These are phyloP conservation scores for Agrotis exclamationis DNA, from an alignment of 2,888 invertebrate species.

Conservation along the genomic window DNA sequence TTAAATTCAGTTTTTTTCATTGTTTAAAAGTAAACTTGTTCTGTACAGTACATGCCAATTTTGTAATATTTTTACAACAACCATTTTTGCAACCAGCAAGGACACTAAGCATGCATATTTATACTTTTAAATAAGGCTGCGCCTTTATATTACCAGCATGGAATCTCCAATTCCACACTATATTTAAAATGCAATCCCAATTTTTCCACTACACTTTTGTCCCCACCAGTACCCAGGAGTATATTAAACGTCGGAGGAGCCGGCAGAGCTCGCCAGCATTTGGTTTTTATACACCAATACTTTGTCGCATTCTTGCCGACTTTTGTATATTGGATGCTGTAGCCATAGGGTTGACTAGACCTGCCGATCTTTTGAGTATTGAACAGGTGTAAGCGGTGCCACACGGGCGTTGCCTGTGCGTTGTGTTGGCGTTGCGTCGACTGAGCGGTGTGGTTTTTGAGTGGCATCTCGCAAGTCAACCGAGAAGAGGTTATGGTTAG, in stretches of 20 bases:
- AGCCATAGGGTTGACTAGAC: conserved; percentile 51
- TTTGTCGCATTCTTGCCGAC: conserved; percentile 89
- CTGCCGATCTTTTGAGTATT: neutral
- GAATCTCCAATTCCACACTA: no score
- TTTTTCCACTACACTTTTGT: conserved; percentile 64
- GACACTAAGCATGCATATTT: no score
- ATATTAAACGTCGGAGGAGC: conserved; percentile 88
- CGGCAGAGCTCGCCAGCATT: conserved; percentile 85
- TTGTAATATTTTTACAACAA: neutral
- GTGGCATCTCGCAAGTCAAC: no score
- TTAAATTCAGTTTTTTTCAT: neutral
- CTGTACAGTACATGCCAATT: neutral
- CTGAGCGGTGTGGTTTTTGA: no score
- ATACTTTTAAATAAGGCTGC: neutral
- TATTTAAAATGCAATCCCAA: conserved; percentile 31
- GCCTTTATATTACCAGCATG: neutral
- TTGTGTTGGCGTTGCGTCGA: no score
- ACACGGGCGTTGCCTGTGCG: no score
- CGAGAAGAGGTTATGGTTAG: no score
- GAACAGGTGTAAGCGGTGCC: no score
- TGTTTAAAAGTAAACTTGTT: neutral
- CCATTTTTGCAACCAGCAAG: neutral
- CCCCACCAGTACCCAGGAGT: conserved; percentile 78
- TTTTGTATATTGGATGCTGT: conserved; percentile 86
- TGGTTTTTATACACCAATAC: conserved; percentile 91